A percentile compares a stretch with the other conserved stretches of the same genome.
These are phyloP conservation scores for Trilocha varians DNA, from an alignment of 2,888 invertebrate species.

Conservation along the genomic window DNA sequence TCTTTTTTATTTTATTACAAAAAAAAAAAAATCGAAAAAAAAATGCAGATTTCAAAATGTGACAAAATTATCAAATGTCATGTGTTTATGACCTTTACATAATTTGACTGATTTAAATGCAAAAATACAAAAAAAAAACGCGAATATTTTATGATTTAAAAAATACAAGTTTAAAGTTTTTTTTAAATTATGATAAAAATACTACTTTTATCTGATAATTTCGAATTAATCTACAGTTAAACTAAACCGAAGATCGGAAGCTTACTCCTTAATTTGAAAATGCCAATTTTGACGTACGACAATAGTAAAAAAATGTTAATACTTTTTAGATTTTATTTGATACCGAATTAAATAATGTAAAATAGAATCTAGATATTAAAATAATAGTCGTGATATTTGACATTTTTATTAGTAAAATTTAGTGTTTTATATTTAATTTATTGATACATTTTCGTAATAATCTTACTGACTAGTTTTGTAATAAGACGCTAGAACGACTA, in stretches of 20 bases:
- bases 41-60: too few relatives aligned
- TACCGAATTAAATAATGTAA: not conserved
- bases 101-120: too few relatives aligned
- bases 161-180: too few relatives aligned
- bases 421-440: slow-evolving; percentile 17
- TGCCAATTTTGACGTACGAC: slow-evolving; percentile 67
- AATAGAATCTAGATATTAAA: not conserved
- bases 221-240: slow-evolving; percentile 18
- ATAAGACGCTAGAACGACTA: slow-evolving; percentile 3
- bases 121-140: too few relatives aligned
- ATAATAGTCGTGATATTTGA: slow-evolving; percentile 1
- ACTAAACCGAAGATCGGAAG: slow-evolving; percentile 39
- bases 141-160: too few relatives aligned
- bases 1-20: too few relatives aligned
- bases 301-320: slow-evolving; percentile 24
- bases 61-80: too few relatives aligned
- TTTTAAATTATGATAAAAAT: too few relatives aligned
- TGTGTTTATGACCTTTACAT: too few relatives aligned
- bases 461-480: slow-evolving; percentile 59
- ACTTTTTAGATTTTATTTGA: slow-evolving; percentile 4
- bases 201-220: too few relatives aligned
- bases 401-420: slow-evolving; percentile 4
- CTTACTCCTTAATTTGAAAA: slow-evolving; percentile 39
- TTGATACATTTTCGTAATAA: slow-evolving; percentile 28
- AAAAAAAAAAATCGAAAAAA: too few relatives aligned